Base-by-base conservation (phyloP, 2,888 invertebrate species). In the Cremastobaeus sp. region DNA sequence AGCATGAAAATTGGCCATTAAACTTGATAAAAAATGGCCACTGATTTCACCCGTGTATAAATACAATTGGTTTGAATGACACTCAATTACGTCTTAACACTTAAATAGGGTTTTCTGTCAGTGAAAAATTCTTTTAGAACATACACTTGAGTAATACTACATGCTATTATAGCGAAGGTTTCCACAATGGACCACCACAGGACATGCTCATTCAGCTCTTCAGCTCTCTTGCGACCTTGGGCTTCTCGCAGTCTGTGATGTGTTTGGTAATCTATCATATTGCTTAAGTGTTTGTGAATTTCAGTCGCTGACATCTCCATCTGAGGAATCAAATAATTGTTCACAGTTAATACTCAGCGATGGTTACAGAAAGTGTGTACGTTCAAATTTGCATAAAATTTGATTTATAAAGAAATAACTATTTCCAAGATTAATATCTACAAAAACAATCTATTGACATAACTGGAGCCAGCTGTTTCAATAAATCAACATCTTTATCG, bases 231-330 rank as follows among this genome's bases (percentile, higher is more conserved):
- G 54, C 98, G 92, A 50, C 97, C 95, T 87, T 98, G 97, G 1
- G 98, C 94, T 89, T 99, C 99, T 54, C 97, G 91, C 72, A 99
- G 89, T 68, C 98, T 91, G 89, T 99, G 98, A 89, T 99, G 98
- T 3, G 99, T 99, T 90, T 99, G 99, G 83, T 95, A 95, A 88
- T 99, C 99, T 76, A 97, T 90, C 59, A 98, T 94, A 76, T 92
- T 92, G 82, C 94, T 95, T 47, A 98, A 89, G 72, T 94, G 93
- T 85, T 96, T 95, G 87, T 98, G 98, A 76, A 98, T 94, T 86
- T 94, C 93, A 85, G 95, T 94, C 2, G 96, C 93, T 6, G 96
- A 95, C 3, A 96, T 92, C 89, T 99, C 98, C 93, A 99, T 93
- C 96, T 97, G 88, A 78, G 90, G 90, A 78, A 18, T 17, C 12